phyloP scores from a whole-genome alignment of 1,140 invertebrate species.

The Trypoxylus dichotomus region DNA sequence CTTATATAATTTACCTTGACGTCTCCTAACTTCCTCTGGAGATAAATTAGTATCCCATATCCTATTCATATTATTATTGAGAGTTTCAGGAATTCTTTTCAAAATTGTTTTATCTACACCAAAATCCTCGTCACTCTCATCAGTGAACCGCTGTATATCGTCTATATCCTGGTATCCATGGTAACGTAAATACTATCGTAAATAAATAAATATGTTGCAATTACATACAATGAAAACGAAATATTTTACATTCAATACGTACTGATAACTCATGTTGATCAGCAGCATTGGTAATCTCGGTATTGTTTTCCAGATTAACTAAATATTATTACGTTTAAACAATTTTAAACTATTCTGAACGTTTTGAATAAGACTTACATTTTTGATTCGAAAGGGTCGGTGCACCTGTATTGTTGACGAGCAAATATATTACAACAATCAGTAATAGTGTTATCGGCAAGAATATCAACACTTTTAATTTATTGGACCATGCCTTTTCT shows the following conservation, averaged over 20 bases:
- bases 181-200: not conserved
- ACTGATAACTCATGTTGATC: not conserved
- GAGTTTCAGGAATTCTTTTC: not conserved
- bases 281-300: not conserved
- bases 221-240: not conserved
- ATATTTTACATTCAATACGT: not conserved
- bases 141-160: not conserved
- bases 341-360: not conserved
- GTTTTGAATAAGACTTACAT: not conserved
- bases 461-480: constrained; percentile 45
- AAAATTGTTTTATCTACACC: not conserved
- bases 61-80: constrained; percentile 29
- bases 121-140: not conserved
- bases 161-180: not conserved
- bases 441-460: constrained; percentile 45
- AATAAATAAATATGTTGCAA: not conserved
- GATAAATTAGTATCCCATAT: constrained; percentile 36
- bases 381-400: constrained; percentile 5
- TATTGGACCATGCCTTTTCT: constrained; percentile 44
- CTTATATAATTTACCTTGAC: constrained; percentile 47
- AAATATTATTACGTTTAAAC: not conserved
- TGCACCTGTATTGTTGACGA: not conserved
- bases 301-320: not conserved
- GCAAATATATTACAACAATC: not conserved
- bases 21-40: constrained; percentile 44